Percentiles rank a stretch among this genome's conserved stretches.
phyloP scores from a whole-genome alignment of 2,797 vertebrate genomes.

The Pseudopleuronectes americanus region DNA sequence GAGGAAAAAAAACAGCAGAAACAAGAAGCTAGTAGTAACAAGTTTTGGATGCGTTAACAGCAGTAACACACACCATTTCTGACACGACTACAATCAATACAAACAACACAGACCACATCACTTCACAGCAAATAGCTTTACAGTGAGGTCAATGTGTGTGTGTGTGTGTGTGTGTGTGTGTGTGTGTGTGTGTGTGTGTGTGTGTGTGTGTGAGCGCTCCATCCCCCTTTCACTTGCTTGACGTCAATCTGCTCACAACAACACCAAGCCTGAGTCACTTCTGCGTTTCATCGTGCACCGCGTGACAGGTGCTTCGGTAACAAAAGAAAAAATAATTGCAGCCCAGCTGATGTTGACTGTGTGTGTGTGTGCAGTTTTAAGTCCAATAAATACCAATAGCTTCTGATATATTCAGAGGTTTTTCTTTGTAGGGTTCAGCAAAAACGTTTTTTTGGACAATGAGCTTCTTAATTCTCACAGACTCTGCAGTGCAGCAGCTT shows the following conservation, averaged over 20 bases:
- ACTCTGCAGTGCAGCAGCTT: conserved; percentile 26
- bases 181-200: too few species aligned
- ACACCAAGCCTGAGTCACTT: conserved; percentile 21
- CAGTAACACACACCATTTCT: conserved; percentile 26
- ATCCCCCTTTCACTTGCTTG: conserved; percentile 12
- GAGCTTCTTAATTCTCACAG: conserved; percentile 6
- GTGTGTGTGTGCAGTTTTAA: not conserved
- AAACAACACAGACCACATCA: conserved; percentile 26
- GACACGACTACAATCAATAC: conserved; percentile 45
- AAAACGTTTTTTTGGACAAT: conserved; percentile 16
- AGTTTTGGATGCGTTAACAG: conserved; percentile 43
- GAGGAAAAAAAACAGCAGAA: not conserved
- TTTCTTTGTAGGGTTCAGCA: not conserved
- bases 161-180: too few species aligned
- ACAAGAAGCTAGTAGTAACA: conserved; percentile 2
- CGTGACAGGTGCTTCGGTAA: conserved; percentile 33
- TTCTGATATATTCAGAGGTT: not conserved
- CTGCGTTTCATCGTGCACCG: conserved; percentile 25
- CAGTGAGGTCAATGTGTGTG: conserved; percentile 3
- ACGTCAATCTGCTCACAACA: conserved; percentile 30
- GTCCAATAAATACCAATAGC: conserved; percentile 6
- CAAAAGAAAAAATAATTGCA: conserved; percentile 24
- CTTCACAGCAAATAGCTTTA: conserved; percentile 9
- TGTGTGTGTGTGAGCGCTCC: not conserved
- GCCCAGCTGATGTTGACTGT: conserved; percentile 4